These are phyloP conservation scores for Apis dorsata DNA, from an alignment of 1,140 invertebrate species.

Conservation along the genomic window DNA sequence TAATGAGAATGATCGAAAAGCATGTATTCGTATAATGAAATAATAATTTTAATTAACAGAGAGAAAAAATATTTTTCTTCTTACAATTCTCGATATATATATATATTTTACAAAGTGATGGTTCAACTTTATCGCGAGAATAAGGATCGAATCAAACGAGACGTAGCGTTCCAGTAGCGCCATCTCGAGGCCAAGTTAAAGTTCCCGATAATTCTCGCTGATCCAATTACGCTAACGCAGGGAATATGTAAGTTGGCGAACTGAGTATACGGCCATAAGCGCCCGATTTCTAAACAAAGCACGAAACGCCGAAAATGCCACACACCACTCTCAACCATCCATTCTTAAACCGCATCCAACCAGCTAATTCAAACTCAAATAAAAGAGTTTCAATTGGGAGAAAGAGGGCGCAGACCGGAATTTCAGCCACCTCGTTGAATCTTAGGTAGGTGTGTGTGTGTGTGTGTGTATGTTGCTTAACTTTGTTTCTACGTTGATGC, in stretches of 20 bases:
- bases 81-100: neutral
- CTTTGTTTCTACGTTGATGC: conserved; percentile 26
- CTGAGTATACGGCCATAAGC: conserved; percentile 54
- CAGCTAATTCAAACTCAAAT: conserved; percentile 73
- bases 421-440: conserved; percentile 21
- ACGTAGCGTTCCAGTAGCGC: conserved; percentile 38
- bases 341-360: conserved; percentile 69
- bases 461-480: conserved; percentile 14
- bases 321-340: conserved; percentile 51
- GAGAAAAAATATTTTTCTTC: neutral
- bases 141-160: conserved; percentile 31
- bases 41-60: neutral
- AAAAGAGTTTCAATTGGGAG: conserved; percentile 61
- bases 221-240: conserved; percentile 71
- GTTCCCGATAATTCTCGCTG: conserved; percentile 67
- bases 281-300: conserved; percentile 72
- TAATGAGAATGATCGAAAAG: neutral
- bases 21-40: too few species aligned
- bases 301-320: conserved; percentile 60
- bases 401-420: neutral
- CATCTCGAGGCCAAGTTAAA: conserved; percentile 55
- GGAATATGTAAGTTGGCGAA: conserved; percentile 65
- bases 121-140: conserved; percentile 1
- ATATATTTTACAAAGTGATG: neutral
- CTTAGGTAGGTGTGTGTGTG: conserved; percentile 30